phyloP scores from a whole-genome alignment of 2,888 invertebrate genomes.

The Apotomis betuletana region DNA sequence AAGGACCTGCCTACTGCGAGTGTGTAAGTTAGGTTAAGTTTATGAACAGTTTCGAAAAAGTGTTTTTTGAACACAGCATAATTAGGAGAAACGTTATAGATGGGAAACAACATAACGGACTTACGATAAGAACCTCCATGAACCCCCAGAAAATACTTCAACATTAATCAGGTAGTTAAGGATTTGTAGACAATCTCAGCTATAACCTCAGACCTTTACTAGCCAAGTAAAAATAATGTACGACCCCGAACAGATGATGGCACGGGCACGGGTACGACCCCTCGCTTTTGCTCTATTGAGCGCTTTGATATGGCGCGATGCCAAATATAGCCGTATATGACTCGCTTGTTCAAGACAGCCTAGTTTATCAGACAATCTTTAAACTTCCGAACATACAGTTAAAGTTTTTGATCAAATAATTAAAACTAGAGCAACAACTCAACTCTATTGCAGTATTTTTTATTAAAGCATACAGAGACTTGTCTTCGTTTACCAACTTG shows the following conservation, averaged over 20 bases:
- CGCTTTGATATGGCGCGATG: conserved; percentile 30
- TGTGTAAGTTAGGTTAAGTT: no score
- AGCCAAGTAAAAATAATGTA: conserved; percentile 16
- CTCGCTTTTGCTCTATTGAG: conserved; percentile 31
- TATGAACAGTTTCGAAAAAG: no score
- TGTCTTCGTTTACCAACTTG: no score
- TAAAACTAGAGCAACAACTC: not conserved
- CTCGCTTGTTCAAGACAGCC: conserved; percentile 13
- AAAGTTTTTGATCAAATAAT: not conserved
- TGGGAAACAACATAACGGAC: no score
- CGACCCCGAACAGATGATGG: conserved; percentile 20
- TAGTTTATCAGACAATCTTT: not conserved
- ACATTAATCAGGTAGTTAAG: no score
- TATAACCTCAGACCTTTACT: conserved; percentile 1
- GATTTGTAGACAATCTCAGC: no score
- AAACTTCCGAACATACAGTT: not conserved
- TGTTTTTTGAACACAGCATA: no score
- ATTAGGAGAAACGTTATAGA: no score
- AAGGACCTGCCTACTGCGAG: no score
- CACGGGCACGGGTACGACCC: conserved; percentile 1
- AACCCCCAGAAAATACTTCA: no score
- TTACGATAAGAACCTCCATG: no score
- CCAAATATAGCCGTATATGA: conserved; percentile 29
- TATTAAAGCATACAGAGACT: no score
- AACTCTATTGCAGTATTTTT: not conserved